Conservation (phyloP, 2,888 invertebrate genomes). For the Stenchaetothrips biformis region DNA sequence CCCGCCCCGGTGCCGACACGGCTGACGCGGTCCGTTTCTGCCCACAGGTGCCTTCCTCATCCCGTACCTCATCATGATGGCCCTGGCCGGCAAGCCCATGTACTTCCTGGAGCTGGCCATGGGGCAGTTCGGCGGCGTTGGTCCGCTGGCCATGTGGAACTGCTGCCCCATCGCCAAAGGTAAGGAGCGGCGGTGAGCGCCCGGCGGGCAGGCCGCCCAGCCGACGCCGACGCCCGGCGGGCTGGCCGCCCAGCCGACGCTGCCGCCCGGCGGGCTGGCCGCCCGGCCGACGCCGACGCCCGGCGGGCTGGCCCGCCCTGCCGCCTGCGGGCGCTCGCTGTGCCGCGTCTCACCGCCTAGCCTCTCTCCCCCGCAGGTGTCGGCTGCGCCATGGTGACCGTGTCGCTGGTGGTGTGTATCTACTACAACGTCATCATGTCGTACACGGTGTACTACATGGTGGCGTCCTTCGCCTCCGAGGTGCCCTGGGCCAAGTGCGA, state of each 20-base stretch:
- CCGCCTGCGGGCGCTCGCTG: neutral
- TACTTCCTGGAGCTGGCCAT: constrained; percentile 73
- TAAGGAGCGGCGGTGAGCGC: constrained; percentile 30
- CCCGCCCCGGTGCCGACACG: no score
- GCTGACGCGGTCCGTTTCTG: neutral
- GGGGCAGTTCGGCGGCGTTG: constrained; percentile 73
- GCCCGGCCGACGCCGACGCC: no score
- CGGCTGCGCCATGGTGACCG: constrained; percentile 52
- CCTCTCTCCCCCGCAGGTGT: constrained; percentile 38
- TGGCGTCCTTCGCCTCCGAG: constrained; percentile 59
- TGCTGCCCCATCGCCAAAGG: constrained; percentile 44
- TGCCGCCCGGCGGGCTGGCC: no score
- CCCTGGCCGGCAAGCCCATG: constrained; percentile 72
- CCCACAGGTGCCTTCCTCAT: constrained; percentile 69
- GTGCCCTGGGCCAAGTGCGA: constrained; percentile 67
- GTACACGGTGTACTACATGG: constrained; percentile 71
- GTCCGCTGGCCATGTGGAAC: constrained; percentile 57
- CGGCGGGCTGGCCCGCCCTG: neutral
- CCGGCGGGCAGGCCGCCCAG: neutral
- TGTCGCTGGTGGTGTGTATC: constrained; percentile 61
- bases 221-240: neutral
- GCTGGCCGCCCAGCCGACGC: no score
- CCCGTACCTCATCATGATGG: constrained; percentile 66
- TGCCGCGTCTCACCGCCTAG: neutral
- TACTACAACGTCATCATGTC: constrained; percentile 78